Evolutionary conservation across 2,797 vertebrate genomes (phyloP).

Genomic region (Strix occidentalis): DNA sequence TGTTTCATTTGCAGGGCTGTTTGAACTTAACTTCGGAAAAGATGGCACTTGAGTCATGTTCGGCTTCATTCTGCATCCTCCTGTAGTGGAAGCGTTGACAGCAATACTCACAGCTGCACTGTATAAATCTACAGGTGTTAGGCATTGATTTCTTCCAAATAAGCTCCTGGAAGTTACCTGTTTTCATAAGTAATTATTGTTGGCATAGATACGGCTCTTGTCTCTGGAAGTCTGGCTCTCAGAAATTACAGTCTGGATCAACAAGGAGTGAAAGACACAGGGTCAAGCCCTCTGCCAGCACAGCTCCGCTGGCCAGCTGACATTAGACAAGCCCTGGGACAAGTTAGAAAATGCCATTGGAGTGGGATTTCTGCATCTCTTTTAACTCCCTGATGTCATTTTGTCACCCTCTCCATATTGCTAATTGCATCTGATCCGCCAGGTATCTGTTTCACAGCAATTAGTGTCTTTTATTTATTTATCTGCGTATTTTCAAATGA

Average conservation of each 20-base stretch:
- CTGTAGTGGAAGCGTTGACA: constrained; percentile 3
- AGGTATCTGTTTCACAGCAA: background rate
- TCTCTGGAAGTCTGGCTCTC: background rate
- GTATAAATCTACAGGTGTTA: constrained; percentile 3
- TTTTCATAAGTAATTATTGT: constrained; percentile 28
- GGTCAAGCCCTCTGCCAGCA: background rate
- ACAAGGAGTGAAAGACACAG: background rate
- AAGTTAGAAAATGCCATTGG: background rate
- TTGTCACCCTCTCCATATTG: background rate
- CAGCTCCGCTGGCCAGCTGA: background rate
- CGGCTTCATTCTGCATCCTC: background rate
- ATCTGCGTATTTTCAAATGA: background rate
- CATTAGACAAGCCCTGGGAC: background rate
- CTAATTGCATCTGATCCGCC: background rate
- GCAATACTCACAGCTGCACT: background rate
- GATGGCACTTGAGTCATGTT: background rate
- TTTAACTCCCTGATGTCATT: background rate
- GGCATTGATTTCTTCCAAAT: constrained; percentile 11
- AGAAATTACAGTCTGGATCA: background rate
- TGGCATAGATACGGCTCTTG: background rate
- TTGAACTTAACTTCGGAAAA: constrained; percentile 10
- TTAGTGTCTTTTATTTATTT: background rate
- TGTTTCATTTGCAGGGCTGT: background rate
- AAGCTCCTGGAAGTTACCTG: constrained; percentile 23
- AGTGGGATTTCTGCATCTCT: background rate